Percentiles rank a stretch among this genome's conserved stretches.
Evolutionary conservation across 37 sponge, comb jelly and placozoan species (phyloP).

Genomic region (Haliclona indistincta): DNA sequence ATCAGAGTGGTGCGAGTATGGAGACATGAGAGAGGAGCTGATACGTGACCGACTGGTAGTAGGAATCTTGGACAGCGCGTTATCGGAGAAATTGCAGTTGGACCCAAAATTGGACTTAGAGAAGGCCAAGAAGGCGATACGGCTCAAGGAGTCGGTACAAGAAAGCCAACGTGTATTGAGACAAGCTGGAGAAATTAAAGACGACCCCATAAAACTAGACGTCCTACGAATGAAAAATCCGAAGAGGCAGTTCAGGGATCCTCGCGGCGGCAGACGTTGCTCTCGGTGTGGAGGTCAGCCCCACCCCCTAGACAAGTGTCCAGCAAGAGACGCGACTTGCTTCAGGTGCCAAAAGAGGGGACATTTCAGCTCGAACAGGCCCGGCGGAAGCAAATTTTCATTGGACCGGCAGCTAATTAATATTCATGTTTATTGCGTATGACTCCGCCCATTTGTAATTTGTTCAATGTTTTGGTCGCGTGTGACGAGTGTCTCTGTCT

Average conservation of each 20-base stretch:
- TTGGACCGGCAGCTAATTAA: too few relatives aligned
- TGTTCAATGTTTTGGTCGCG: too few relatives aligned
- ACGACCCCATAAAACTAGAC: neutral
- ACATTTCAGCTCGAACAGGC: too few relatives aligned
- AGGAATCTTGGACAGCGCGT: too few relatives aligned
- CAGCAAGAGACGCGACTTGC: conserved; percentile 15
- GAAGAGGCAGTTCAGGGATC: neutral
- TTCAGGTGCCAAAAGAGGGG: conserved; percentile 16
- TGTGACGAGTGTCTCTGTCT: too few relatives aligned
- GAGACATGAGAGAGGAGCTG: conserved; percentile 8
- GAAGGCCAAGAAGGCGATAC: conserved; percentile 10
- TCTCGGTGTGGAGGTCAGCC: conserved; percentile 7
- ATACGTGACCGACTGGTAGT: conserved; percentile 24
- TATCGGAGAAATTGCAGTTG: conserved; percentile 28
- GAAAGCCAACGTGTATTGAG: neutral
- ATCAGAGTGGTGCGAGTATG: conserved; percentile 8
- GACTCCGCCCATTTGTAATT: too few relatives aligned
- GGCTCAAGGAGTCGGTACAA: neutral
- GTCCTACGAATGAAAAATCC: neutral
- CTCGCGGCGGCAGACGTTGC: neutral
- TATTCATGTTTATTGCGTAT: too few relatives aligned
- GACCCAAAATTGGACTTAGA: conserved; percentile 18
- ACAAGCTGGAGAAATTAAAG: neutral
- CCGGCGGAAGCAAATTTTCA: too few relatives aligned
- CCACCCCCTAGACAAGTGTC: conserved; percentile 14